Percentiles rank a stretch among this genome's conserved stretches.
Evolutionary conservation across 1,140 invertebrate genomes (phyloP).

Genomic region (Heliconius melpomene): DNA sequence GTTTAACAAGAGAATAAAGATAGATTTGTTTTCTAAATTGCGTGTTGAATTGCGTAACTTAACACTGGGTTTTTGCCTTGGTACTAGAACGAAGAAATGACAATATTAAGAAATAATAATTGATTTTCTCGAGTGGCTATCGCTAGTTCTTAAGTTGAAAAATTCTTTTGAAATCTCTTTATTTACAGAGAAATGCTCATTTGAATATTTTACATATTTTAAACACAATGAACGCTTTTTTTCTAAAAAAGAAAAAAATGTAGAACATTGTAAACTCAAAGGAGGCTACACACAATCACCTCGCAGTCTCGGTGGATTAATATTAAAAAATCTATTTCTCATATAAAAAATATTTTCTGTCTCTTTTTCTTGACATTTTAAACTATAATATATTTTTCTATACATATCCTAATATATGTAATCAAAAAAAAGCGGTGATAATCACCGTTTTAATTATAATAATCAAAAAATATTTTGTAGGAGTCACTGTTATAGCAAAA

Average conservation of each 20-base stretch:
- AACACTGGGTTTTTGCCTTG: not conserved
- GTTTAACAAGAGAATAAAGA: not conserved
- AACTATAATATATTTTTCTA: not conserved
- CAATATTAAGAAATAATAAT: not conserved
- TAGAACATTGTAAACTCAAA: not conserved
- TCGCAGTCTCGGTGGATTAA: not conserved
- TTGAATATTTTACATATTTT: not conserved
- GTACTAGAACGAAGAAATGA: not conserved
- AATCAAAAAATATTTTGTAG: no score
- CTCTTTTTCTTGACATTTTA: not conserved
- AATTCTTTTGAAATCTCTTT: not conserved
- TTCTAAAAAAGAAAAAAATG: not conserved
- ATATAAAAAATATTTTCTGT: not conserved
- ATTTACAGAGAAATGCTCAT: not conserved
- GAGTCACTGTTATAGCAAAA: no score
- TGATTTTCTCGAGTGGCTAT: not conserved
- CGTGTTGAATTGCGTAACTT: not conserved
- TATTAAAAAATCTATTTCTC: not conserved
- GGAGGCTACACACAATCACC: slow-evolving; percentile 1
- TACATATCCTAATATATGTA: no score
- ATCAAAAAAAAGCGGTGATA: no score
- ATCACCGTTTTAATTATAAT: no score
- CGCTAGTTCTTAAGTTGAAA: no score
- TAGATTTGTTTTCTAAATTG: not conserved
- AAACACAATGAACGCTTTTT: not conserved